A percentile compares a stretch with the other conserved stretches of the same genome.
Evolutionary conservation across 1,140 invertebrate species (phyloP).

Genomic region (Pemphigus obesinymphae): DNA sequence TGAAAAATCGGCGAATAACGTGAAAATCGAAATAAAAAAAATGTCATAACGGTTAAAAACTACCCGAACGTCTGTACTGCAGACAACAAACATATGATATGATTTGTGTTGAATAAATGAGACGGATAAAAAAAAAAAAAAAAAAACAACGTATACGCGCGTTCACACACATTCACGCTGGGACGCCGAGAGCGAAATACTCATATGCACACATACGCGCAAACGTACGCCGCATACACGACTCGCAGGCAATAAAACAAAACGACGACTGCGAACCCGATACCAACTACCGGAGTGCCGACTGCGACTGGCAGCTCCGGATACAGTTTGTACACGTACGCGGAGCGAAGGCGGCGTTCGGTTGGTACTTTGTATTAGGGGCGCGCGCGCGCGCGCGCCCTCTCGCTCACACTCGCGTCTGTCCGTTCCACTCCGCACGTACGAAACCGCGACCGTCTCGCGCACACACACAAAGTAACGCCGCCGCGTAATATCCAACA

Average conservation of each 20-base stretch:
- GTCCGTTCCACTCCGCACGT: no score
- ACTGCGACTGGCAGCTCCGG: slow-evolving; percentile 25
- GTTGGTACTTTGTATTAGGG: neutral
- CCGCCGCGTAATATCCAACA: no score
- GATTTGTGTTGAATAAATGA: no score
- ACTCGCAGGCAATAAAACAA: neutral
- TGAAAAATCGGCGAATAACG: no score
- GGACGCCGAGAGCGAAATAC: neutral
- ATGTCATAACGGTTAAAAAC: no score
- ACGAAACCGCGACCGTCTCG: neutral
- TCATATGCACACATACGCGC: neutral
- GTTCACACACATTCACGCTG: neutral
- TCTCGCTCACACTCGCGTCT: no score
- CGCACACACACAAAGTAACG: no score
- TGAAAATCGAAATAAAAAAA: no score
- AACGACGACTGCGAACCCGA: slow-evolving; percentile 12
- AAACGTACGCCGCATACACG: neutral
- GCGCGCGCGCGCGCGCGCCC: neutral
- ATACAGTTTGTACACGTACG: slow-evolving; percentile 29
- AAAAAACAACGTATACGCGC: neutral
- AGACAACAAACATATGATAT: no score
- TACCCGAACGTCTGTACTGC: no score
- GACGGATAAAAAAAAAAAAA: neutral
- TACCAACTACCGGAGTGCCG: slow-evolving; percentile 8
- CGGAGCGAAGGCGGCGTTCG: neutral